Percentiles rank a stretch among this genome's conserved stretches.
These are phyloP conservation scores for Apodemus agrarius DNA, from an alignment of 2,797 vertebrate species.

Conservation along the genomic window DNA sequence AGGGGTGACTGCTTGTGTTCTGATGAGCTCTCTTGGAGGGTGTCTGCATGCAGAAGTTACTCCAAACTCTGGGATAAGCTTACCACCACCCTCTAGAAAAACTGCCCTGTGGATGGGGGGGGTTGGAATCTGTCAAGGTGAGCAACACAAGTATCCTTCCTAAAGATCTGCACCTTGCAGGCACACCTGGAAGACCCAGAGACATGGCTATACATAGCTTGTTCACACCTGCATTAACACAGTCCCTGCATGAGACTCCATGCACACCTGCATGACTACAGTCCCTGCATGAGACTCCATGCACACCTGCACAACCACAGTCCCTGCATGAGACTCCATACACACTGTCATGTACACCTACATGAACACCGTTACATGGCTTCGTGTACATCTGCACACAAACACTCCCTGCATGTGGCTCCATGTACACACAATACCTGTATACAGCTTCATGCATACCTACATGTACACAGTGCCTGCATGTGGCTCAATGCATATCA, in stretches of 20 bases:
- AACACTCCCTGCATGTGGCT: no score
- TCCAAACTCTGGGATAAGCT: not conserved
- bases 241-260: not conserved
- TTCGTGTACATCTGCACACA: no score
- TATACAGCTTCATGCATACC: not conserved
- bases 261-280: not conserved
- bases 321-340: no score
- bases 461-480: not conserved
- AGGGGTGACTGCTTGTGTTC: not conserved
- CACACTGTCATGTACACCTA: no score
- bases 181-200: no score
- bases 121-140: not conserved
- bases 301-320: no score
- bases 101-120: accelerated
- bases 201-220: not conserved
- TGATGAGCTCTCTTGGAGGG: not conserved
- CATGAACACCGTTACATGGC: no score
- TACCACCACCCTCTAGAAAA: not conserved
- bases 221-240: not conserved
- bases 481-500: no score
- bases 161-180: not conserved
- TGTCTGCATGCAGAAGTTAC: not conserved
- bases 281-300: no score
- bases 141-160: not conserved
- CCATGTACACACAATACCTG: no score